phyloP scores from a whole-genome alignment of 2,888 invertebrate species.

The Amphipoea lucens region DNA sequence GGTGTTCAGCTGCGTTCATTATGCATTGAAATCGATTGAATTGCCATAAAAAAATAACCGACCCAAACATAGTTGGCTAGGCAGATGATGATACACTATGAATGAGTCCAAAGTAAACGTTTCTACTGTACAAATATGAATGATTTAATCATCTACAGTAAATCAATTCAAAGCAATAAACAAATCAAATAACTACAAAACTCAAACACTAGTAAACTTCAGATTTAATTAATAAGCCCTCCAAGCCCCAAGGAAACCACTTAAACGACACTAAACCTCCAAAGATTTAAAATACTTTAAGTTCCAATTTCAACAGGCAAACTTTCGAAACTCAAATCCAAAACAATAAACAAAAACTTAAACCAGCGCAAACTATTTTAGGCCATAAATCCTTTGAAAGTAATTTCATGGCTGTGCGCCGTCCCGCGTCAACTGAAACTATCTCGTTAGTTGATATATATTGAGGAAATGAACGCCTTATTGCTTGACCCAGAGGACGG shows the following conservation, averaged over 20 bases:
- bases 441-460: slow-evolving; percentile 61
- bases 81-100: background rate
- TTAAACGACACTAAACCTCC: slow-evolving; percentile 2
- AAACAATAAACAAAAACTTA: slow-evolving; percentile 57
- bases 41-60: too few relatives aligned
- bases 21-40: background rate
- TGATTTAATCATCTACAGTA: background rate
- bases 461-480: slow-evolving; percentile 60
- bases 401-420: slow-evolving; percentile 61
- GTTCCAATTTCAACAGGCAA: slow-evolving; percentile 33
- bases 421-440: slow-evolving; percentile 56
- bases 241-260: slow-evolving; percentile 16
- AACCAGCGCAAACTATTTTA: slow-evolving; percentile 54
- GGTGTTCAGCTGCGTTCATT: background rate
- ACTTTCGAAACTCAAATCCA: slow-evolving; percentile 22
- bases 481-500: slow-evolving; percentile 44
- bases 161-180: background rate
- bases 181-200: slow-evolving; percentile 11
- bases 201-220: slow-evolving; percentile 15
- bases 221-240: background rate
- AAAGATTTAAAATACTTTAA: slow-evolving; percentile 35
- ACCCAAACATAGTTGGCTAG: background rate
- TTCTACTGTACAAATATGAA: background rate
- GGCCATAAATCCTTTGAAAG: slow-evolving; percentile 57
- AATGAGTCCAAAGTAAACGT: background rate